Conservation (phyloP, 2,113 vertebrate species). For the Ailurus styani region DNA sequence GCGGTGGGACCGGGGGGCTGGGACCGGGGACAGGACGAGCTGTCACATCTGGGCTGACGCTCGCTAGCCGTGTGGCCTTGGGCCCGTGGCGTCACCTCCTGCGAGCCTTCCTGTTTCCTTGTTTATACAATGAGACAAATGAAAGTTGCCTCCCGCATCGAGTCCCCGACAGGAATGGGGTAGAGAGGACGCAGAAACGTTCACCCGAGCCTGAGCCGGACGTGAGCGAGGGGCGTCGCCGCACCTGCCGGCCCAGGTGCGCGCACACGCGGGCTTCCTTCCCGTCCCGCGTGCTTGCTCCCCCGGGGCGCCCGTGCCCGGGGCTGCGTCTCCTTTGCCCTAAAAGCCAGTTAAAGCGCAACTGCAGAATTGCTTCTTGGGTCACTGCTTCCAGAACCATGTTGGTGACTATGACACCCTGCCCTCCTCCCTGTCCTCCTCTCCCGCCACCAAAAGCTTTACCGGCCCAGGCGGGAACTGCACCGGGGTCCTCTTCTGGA, state of each 20-base stretch:
- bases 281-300: neutral
- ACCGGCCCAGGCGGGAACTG: neutral
- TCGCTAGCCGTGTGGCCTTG: neutral
- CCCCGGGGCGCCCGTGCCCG: neutral
- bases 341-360: neutral
- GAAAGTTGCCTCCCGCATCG: neutral
- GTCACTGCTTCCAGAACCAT: neutral
- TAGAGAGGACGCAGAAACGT: neutral
- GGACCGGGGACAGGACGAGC: neutral
- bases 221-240: neutral
- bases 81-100: neutral
- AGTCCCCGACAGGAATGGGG: neutral
- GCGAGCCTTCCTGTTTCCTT: neutral
- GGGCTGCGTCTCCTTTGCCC: neutral
- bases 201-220: neutral
- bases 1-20: neutral
- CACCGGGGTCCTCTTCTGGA: neutral
- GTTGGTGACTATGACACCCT: no score
- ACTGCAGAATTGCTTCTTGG: neutral
- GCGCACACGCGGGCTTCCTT: neutral
- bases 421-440: accelerated
- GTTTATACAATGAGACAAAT: neutral
- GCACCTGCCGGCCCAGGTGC: accelerated
- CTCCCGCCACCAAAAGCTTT: neutral
- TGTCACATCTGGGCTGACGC: neutral